phyloP scores from a whole-genome alignment of 2,797 vertebrate genomes.

The Paratrypauchen microcephalus region DNA sequence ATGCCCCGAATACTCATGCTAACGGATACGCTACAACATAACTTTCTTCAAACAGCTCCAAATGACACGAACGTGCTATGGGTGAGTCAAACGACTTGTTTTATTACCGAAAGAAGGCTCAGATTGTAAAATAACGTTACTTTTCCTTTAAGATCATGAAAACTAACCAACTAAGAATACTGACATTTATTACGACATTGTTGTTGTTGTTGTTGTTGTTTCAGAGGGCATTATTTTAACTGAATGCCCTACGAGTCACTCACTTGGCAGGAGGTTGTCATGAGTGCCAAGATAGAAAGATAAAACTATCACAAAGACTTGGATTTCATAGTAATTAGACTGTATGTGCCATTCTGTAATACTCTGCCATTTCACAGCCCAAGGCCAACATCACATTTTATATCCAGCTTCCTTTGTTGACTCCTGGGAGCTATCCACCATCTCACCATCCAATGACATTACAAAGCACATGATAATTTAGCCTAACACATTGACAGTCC shows the following conservation, averaged over 20 bases:
- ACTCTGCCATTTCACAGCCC: slow-evolving; percentile 48
- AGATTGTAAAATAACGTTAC: too few relatives aligned
- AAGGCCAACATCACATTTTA: slow-evolving; percentile 28
- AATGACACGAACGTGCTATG: too few relatives aligned
- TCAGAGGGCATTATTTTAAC: slow-evolving; percentile 25
- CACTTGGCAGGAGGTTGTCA: slow-evolving; percentile 39
- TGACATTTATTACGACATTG: too few relatives aligned
- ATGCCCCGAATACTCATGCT: too few relatives aligned
- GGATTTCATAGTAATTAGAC: slow-evolving; percentile 46
- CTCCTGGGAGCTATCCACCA: slow-evolving; percentile 28
- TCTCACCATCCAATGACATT: slow-evolving; percentile 63
- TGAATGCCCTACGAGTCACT: slow-evolving; percentile 19
- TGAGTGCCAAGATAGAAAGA: slow-evolving; percentile 9
- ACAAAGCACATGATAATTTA: slow-evolving; percentile 21
- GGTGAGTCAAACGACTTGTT: too few relatives aligned
- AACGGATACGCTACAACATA: too few relatives aligned
- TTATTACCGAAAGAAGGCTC: too few relatives aligned
- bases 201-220: background rate
- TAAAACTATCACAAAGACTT: background rate
- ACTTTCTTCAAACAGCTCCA: too few relatives aligned
- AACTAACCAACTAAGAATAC: too few relatives aligned
- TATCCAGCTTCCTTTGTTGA: slow-evolving; percentile 51
- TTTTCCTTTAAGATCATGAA: too few relatives aligned
- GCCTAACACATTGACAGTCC: background rate
- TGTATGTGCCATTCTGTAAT: slow-evolving; percentile 50